Evolutionary conservation across 2,888 invertebrate genomes (phyloP).

Genomic region (Nesidiocoris tenuis): DNA sequence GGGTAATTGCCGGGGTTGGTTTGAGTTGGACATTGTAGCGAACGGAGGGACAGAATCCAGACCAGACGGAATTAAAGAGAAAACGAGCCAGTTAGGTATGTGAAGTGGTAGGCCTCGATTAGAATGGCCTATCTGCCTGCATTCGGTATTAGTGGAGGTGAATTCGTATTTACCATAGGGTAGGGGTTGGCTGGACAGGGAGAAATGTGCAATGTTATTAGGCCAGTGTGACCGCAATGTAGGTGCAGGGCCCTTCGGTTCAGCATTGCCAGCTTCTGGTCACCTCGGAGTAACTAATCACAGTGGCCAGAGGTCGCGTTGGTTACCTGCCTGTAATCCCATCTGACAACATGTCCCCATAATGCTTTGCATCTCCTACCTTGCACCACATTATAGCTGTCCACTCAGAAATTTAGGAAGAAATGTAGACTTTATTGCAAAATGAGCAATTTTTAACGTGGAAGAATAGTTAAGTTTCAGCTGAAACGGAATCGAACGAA

Average conservation of each 20-base stretch:
- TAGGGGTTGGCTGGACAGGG: conserved; percentile 5
- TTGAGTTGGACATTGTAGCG: not conserved
- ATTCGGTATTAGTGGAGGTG: not conserved
- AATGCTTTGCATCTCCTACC: too few relatives aligned
- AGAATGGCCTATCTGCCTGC: not conserved
- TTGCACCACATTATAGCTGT: too few relatives aligned
- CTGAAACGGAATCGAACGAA: too few relatives aligned
- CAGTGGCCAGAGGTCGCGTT: too few relatives aligned
- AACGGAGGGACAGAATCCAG: not conserved
- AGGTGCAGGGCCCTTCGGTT: not conserved
- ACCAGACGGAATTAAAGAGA: not conserved
- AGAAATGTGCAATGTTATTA: conserved; percentile 44
- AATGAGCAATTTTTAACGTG: too few relatives aligned
- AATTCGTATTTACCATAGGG: not conserved
- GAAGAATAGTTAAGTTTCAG: too few relatives aligned
- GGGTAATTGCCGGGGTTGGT: conserved; percentile 28
- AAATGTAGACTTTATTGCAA: too few relatives aligned
- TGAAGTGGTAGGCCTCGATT: not conserved
- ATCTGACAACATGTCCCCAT: too few relatives aligned
- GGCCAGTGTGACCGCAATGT: conserved; percentile 33
- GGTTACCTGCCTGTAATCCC: too few relatives aligned
- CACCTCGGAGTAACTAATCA: not conserved
- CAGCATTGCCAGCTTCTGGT: too few relatives aligned
- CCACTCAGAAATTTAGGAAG: too few relatives aligned
- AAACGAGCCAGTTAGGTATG: not conserved